Base-by-base conservation (phyloP, 2,113 vertebrate genomes). In the Grantiella picta region DNA sequence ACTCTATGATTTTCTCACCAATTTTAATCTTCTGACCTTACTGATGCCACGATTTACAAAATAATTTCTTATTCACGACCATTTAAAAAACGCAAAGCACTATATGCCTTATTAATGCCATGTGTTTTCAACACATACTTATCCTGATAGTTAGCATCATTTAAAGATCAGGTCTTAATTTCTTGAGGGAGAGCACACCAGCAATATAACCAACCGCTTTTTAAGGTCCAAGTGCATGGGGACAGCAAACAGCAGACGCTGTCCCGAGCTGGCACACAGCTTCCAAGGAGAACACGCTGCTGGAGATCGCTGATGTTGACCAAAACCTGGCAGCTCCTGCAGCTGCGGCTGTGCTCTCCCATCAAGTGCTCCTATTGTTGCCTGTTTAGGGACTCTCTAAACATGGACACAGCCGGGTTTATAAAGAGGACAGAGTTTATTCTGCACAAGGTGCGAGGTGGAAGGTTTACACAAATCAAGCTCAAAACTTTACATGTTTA, bases 171-270 rank as follows among this genome's bases (percentile, higher is more conserved):
- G 29, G 19, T 21, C 56, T 15, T 36, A 2, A 0, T 31, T 64
- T 35, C 54, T 7, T 5, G 33, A 24, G 11, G 50, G 23, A 56
- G 3, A 13, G 25, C 19, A 3, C 24, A 3, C 7, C 0, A 35
- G 11, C 24, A 19, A 0, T 8, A 9, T 1, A 16, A 24, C 31
- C 27, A 14, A 9, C 7, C 4, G 10, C 6, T 61, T 29, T 15
- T 11, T 14, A 12, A 3, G 19, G 29, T 6, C 17, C 36, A 9
- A 2, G 2, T 3, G 50, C 25, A 7, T 0, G 13, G 35, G 23
- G 31, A 33, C 20, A 14, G 36, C 38, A 33, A 15, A 0, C 14
- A 15, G 71, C 0, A 54, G 8, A 10, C 2, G 29, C 38, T 23
- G 35, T 25, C 16, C 29, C 0, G 0, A 25, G 13, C 22, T 44